phyloP scores from a whole-genome alignment of 2,888 invertebrate genomes.

The Nemoura dubitans region DNA sequence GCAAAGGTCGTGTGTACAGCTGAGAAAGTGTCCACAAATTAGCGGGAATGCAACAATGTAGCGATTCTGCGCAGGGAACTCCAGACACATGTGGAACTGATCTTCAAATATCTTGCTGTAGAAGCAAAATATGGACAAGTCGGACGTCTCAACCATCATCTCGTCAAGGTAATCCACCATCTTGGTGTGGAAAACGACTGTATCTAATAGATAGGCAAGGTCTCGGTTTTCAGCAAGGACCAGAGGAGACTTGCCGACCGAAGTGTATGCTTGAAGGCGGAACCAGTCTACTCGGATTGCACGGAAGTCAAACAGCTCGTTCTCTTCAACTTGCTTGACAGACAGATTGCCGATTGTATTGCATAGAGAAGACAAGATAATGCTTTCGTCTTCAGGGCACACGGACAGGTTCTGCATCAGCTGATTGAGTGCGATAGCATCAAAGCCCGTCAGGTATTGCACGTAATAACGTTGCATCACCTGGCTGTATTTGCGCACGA shows the following conservation, averaged over 20 bases:
- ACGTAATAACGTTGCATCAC: slow-evolving; percentile 98
- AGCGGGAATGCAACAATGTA: slow-evolving; percentile 98
- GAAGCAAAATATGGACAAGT: slow-evolving; percentile 97
- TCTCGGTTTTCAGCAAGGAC: slow-evolving; percentile 82
- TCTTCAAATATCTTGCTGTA: slow-evolving; percentile 97
- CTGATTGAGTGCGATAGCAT: slow-evolving; percentile 89
- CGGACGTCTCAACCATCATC: slow-evolving; percentile 95
- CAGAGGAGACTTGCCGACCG: slow-evolving; percentile 79
- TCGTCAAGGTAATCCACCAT: slow-evolving; percentile 98
- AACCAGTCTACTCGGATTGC: slow-evolving; percentile 98
- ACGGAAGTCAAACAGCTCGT: slow-evolving; percentile 94
- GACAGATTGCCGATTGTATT: slow-evolving; percentile 85
- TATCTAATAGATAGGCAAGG: slow-evolving; percentile 91
- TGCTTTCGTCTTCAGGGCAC: slow-evolving; percentile 93
- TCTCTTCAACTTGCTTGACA: slow-evolving; percentile 96
- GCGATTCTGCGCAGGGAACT: slow-evolving; percentile 98
- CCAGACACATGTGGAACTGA: slow-evolving; percentile 98
- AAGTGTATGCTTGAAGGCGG: slow-evolving; percentile 92
- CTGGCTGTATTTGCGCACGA: slow-evolving; percentile 95
- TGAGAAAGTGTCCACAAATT: slow-evolving; percentile 97
- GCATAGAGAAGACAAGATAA: slow-evolving; percentile 91
- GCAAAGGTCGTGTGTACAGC: slow-evolving; percentile 96
- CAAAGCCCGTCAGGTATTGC: slow-evolving; percentile 95
- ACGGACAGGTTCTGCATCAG: slow-evolving; percentile 83
- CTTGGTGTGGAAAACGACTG: slow-evolving; percentile 95